phyloP scores from a whole-genome alignment of 2,113 vertebrate species.

The Progne subis region DNA sequence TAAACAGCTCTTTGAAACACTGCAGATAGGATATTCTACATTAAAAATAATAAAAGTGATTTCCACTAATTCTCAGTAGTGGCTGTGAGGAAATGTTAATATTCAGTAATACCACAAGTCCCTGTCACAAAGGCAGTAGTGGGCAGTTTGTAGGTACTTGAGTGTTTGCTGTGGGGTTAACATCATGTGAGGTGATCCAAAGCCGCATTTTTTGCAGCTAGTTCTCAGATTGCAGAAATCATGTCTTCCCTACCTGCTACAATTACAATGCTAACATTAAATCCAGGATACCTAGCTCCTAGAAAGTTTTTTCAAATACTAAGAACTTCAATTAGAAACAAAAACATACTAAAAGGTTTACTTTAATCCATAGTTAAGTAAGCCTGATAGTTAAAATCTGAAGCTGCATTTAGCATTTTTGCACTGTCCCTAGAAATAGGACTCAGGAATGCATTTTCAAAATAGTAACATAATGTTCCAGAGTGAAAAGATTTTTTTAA shows the following conservation, averaged over 20 bases:
- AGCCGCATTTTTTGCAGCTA: neutral
- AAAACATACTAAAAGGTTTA: slow-evolving; percentile 9
- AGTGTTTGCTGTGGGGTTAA: neutral
- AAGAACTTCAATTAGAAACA: neutral
- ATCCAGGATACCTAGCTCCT: neutral
- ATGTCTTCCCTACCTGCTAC: neutral
- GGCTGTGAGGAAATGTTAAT: neutral
- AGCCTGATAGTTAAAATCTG: neutral
- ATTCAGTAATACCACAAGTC: neutral
- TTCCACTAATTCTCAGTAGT: neutral
- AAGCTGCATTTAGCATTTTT: slow-evolving; percentile 14
- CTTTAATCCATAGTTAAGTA: neutral
- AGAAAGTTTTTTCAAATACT: neutral
- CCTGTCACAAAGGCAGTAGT: neutral
- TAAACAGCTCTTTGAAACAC: neutral
- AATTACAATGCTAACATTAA: neutral
- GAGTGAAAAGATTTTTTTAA: slow-evolving; percentile 20
- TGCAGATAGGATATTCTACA: neutral
- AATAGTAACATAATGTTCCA: slow-evolving; percentile 42
- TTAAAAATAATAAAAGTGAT: neutral
- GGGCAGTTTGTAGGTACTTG: neutral
- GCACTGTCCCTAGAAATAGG: neutral
- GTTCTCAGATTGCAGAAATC: neutral
- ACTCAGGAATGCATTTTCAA: slow-evolving; percentile 25
- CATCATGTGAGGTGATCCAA: neutral